Base-by-base conservation (phyloP, 2,113 vertebrate genomes). In the Laticauda laticaudata region DNA sequence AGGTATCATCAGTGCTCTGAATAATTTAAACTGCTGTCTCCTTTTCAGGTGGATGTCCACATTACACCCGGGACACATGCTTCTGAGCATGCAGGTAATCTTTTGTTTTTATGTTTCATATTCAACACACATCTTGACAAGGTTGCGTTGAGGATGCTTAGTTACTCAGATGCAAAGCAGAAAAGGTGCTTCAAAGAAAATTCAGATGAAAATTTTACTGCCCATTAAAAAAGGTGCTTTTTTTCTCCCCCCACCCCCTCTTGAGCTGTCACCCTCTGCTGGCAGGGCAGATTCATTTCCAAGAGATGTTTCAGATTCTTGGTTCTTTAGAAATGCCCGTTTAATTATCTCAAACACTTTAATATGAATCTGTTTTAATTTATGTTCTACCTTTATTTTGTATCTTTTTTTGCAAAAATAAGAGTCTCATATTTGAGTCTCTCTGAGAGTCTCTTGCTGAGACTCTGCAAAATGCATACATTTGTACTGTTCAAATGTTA, bases 11-110 rank as follows among this genome's bases (percentile, higher is more conserved):
- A 18, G 2, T 34, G n/a, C 64, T 69, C n/a, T 81, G 34, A 6
- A 21, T 43, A 39, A 81, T 34, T 81, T 81, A 34, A 81, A 43
- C 34, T 81, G 75, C 34, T 81, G 34, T 43, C 75, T 81, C 75
- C 75, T 43, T 81, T 81, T 43, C 87, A 88, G 87, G 87, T 88
- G 51, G 87, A 88, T 34, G 87, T 88, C 87, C 87, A 88, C 87
- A 88, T 88, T 9, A 88, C 87, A 4, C 87, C 26, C 20, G 87
- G 87, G 15, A 88, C 87, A 7, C 87, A 88, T 34, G 87, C 87
- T 54, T 88, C 87, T 18, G 87, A 88, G 51, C 29, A 88, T 4
- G 87, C 87, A 88, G 87, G 87, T 88, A 54, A 43, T 81, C 8
- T 29, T 64, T 61, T 61, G 3, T 81, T 81, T 81, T 20, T 81